These are phyloP conservation scores for Caenorhabditis becei DNA, from an alignment of 2,888 invertebrate species.

Conservation along the genomic window DNA sequence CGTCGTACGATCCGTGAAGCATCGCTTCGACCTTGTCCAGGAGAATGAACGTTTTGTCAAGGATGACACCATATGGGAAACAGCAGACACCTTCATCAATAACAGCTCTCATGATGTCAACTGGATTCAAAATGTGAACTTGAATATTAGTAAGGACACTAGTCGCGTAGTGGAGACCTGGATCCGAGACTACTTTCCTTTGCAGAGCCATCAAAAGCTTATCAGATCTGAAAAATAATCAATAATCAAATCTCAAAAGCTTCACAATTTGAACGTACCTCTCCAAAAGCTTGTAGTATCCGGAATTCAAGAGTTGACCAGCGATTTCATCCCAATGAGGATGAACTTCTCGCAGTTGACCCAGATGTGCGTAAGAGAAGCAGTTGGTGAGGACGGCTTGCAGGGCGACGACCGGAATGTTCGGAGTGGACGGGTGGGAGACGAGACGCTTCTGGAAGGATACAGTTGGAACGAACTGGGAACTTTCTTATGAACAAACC, in stretches of 20 bases:
- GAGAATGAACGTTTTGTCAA: conserved; percentile 76
- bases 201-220: conserved; percentile 71
- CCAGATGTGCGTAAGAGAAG: conserved; percentile 73
- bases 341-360: conserved; percentile 76
- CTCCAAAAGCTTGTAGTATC: conserved; percentile 77
- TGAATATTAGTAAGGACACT: conserved; percentile 77
- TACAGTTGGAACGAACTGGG: neutral
- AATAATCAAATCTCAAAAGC: neutral
- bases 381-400: conserved; percentile 71
- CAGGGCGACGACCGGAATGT: conserved; percentile 69
- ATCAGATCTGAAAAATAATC: conserved; percentile 63
- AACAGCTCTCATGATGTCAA: conserved; percentile 79
- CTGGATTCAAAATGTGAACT: conserved; percentile 80
- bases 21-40: conserved; percentile 72
- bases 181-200: conserved; percentile 65
- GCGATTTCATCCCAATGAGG: conserved; percentile 81
- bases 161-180: conserved; percentile 71
- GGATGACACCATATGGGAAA: conserved; percentile 79
- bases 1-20: conserved; percentile 59
- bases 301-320: conserved; percentile 78
- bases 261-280: conserved; percentile 25
- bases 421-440: conserved; percentile 51
- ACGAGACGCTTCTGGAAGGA: conserved; percentile 36
- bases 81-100: conserved; percentile 81
- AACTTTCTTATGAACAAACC: neutral